phyloP scores from a whole-genome alignment of 1,140 invertebrate genomes.

The Dolichoris vasculosae region DNA sequence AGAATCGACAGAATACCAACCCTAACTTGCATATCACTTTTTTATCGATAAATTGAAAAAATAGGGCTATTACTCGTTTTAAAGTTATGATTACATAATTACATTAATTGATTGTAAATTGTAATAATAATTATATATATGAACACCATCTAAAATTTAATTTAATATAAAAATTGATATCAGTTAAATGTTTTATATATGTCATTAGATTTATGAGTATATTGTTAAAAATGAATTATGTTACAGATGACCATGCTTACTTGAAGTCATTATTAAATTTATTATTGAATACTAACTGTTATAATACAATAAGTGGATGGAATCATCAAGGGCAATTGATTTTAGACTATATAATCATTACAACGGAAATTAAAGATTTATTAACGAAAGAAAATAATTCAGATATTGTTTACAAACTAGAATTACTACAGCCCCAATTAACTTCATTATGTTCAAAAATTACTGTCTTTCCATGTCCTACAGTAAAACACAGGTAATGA shows the following conservation, averaged over 20 bases:
- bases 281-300: slow-evolving; percentile 70
- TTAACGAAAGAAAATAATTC: slow-evolving; percentile 61
- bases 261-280: slow-evolving; percentile 77
- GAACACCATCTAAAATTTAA: too few relatives aligned
- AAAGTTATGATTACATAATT: too few relatives aligned
- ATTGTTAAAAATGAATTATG: slow-evolving; percentile 36
- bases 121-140: too few relatives aligned
- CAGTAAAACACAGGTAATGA: slow-evolving; percentile 78
- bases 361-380: slow-evolving; percentile 73
- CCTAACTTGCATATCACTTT: too few relatives aligned
- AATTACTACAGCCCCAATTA: slow-evolving; percentile 79
- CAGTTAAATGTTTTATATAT: too few relatives aligned
- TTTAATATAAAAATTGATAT: too few relatives aligned
- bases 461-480: slow-evolving; percentile 77
- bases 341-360: slow-evolving; percentile 81
- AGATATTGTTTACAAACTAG: slow-evolving; percentile 77
- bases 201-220: neutral
- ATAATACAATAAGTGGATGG: slow-evolving; percentile 76
- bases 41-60: too few relatives aligned
- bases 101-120: too few relatives aligned
- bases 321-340: slow-evolving; percentile 79
- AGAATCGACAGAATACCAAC: too few relatives aligned
- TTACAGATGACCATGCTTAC: slow-evolving; percentile 81
- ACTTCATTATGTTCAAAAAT: slow-evolving; percentile 79
- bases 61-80: too few relatives aligned